Evolutionary conservation across 2,888 invertebrate genomes (phyloP).

Genomic region (Sturmia bella): DNA sequence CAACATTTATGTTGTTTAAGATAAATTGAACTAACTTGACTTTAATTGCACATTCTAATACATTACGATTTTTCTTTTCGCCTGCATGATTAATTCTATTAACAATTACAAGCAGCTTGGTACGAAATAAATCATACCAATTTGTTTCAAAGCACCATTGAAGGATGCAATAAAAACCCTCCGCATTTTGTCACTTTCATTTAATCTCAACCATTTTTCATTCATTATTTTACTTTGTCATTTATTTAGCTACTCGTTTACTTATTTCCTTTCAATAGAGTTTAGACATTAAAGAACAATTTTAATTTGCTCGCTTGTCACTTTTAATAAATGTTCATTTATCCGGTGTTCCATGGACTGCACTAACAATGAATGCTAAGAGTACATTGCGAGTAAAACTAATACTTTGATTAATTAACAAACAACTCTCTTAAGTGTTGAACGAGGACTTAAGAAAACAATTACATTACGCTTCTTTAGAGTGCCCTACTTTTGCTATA

Average conservation of each 20-base stretch:
- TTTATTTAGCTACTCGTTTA: constrained; percentile 3
- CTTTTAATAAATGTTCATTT: constrained; percentile 5
- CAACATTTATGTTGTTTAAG: too few relatives aligned
- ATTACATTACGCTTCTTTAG: constrained; percentile 16
- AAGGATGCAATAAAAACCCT: background rate
- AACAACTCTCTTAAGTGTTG: constrained; percentile 35
- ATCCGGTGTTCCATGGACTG: background rate
- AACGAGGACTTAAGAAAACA: background rate
- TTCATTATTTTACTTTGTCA: constrained; percentile 17
- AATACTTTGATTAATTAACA: constrained; percentile 57
- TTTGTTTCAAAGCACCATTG: background rate
- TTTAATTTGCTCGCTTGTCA: constrained; percentile 50
- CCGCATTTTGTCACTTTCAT: background rate
- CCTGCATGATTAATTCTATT: too few relatives aligned
- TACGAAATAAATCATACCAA: background rate
- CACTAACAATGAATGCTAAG: constrained; percentile 21
- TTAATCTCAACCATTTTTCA: background rate
- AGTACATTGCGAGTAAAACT: background rate
- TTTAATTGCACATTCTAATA: too few relatives aligned
- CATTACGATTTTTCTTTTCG: too few relatives aligned
- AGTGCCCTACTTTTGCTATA: background rate
- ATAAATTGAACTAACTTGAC: too few relatives aligned
- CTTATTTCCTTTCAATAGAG: constrained; percentile 6
- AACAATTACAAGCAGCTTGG: too few relatives aligned
- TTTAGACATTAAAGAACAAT: constrained; percentile 35